A percentile compares a stretch with the other conserved stretches of the same genome.
Conservation (phyloP, 2,888 invertebrate species). For the Lysandra coridon region DNA sequence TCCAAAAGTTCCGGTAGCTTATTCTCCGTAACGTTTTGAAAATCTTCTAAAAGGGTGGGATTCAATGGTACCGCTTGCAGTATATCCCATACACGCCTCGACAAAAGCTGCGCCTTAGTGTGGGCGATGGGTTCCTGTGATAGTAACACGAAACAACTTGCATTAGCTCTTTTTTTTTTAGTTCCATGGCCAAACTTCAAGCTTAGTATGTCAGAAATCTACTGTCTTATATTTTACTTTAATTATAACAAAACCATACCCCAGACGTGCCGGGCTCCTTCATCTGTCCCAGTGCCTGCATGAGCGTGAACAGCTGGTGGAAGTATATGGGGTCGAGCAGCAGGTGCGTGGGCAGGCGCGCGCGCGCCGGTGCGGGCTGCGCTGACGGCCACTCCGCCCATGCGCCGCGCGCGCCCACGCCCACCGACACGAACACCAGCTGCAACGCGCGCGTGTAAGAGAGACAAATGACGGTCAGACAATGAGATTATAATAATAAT, state of each 20-base stretch:
- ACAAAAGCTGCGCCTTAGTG: conserved; percentile 93
- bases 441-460: conserved; percentile 49
- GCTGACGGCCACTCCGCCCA: conserved; percentile 91
- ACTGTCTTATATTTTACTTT: neutral
- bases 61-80: conserved; percentile 94
- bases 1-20: conserved; percentile 89
- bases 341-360: conserved; percentile 91
- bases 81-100: conserved; percentile 96
- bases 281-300: conserved; percentile 92
- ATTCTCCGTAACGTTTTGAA: conserved; percentile 86
- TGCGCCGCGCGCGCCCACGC: conserved; percentile 85
- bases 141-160: conserved; percentile 18
- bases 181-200: neutral
- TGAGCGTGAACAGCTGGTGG: conserved; percentile 92
- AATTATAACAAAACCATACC: neutral
- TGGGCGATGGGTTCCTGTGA: conserved; percentile 85
- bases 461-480: neutral
- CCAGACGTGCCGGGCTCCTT: conserved; percentile 44
- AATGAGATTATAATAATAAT: neutral
- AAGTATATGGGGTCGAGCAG: conserved; percentile 93
- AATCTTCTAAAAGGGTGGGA: conserved; percentile 90
- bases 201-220: neutral
- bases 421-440: conserved; percentile 95
- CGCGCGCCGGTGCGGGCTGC: conserved; percentile 91
- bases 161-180: too few relatives aligned